Percentiles rank a stretch among this genome's conserved stretches.
phyloP scores from a whole-genome alignment of 2,797 vertebrate genomes.

The Hydrolagus colliei region DNA sequence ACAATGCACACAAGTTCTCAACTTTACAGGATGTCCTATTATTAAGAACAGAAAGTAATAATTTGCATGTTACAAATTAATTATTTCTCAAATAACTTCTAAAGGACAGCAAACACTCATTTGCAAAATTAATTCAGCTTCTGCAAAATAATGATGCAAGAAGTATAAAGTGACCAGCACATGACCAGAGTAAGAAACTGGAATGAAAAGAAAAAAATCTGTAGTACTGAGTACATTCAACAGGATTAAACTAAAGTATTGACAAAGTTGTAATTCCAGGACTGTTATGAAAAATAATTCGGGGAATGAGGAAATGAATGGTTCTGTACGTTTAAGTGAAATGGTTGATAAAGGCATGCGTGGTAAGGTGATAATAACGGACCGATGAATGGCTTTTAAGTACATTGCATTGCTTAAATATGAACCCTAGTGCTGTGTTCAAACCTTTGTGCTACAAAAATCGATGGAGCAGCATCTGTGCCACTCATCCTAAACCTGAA shows the following conservation, averaged over 20 bases:
- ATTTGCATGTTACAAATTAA: background rate
- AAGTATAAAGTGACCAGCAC: background rate
- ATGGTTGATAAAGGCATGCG: conserved; percentile 53
- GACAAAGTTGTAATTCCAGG: conserved; percentile 58
- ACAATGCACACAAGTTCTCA: conserved; percentile 74
- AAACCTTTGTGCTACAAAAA: conserved; percentile 58
- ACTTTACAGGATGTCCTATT: conserved; percentile 70
- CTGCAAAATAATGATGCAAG: background rate
- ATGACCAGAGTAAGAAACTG: background rate
- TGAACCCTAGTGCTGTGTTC: conserved; percentile 40
- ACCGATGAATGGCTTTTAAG: conserved; percentile 59
- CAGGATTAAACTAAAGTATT: conserved; percentile 33
- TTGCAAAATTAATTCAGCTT: background rate
- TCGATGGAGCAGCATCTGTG: conserved; percentile 54
- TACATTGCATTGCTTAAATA: conserved; percentile 37
- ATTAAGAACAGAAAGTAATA: conserved; percentile 59
- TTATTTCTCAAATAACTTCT: background rate
- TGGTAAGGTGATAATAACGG: conserved; percentile 61
- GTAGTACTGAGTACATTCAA: background rate
- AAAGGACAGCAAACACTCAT: background rate
- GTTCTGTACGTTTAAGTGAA: conserved; percentile 35
- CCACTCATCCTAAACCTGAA: conserved; percentile 33
- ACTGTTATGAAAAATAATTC: conserved; percentile 1
- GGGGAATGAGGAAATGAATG: conserved; percentile 44
- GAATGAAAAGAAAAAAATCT: background rate